Base-by-base conservation (phyloP, 2,113 vertebrate genomes). In the Nerophis ophidion region DNA sequence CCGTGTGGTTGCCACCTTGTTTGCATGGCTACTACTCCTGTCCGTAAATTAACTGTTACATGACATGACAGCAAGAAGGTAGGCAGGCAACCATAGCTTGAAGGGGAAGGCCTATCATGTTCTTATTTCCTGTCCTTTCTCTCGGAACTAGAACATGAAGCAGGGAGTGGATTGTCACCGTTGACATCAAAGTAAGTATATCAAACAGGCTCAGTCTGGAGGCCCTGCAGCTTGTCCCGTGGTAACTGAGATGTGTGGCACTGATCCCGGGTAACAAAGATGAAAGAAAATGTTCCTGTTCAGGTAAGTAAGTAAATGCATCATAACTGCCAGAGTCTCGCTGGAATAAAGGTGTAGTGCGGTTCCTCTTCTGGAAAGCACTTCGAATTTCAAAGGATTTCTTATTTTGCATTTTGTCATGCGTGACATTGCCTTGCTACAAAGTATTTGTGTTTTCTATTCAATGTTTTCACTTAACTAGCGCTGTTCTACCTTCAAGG, bases 181-280 rank as follows among this genome's bases (percentile, higher is more conserved):
- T 56, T 81, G 85, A 84, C 85, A 85, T 72, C 61, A 72, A 74
- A 81, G 64, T 70, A 83, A 66, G 63, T 86, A 64, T 70, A 84
- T 86, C 79, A 84, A 81, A 82, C 82, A 79, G 82, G 65, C 72
- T 77, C 64, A 54, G 76, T 55, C 57, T 34, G 14, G 63, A 33
- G 45, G 72, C 74, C 71, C 66, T 48, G 82, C 60, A 68, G 81
- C 57, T 4, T 71, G 77, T 86, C 81, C 83, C 82, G 68, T 69
- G 82, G 82, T 81, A 81, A 77, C 77, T 55, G 54, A 80, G 71
- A 81, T 84, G 76, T 75, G 74, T 83, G 68, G 68, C 61, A 65
- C 77, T 78, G 80, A 77, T 82, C 74, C 68, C 66, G 53, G 48
- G 71, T 70, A 71, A 63, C 63, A 60, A 62, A 81, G 77, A 82